Evolutionary conservation across 2,888 invertebrate genomes (phyloP), one percentile per base, ranked within the genome.

Genomic region (Rhingia rostrata): DNA sequence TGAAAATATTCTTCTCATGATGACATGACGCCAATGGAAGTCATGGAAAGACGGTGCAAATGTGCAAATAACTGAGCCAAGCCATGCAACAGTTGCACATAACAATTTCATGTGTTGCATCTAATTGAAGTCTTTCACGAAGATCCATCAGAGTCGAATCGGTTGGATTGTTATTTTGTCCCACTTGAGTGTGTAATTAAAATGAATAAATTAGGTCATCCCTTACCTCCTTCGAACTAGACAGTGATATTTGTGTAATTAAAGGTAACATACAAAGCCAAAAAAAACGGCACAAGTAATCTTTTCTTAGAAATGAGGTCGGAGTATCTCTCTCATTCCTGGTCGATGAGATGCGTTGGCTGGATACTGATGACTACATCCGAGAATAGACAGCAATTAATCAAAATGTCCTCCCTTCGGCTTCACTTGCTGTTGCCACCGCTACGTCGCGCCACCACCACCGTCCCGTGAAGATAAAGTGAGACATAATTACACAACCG

Each of bases 401-500:
- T 80, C 80, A 74, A 63, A 74, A 10, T 22, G 54, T 69, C 69
- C 61, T 61, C 54, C 70, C 63, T 30, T 14, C 39, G 6, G 32
- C 22, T 33, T 39, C 53, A 32, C 53, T 4, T 53, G 43, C 22
- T 10, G 10, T 45, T 3, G 45, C 10, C 53, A 39, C 37, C n/a
- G 33, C 32, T 10, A 22, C 7, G 47, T 9, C 37, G 12, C 30
- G 2, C 12, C 39, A n/a, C 14, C 30, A 0, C 12, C 39, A n/a
- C 14, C 33, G 35, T 12, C 22, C 35, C 73, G 33, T 39, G n/a
- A 49, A 67, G 61, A 73, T 74, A 67, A 73, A 56, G 67, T 51
- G 49, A 82, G 61, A 47, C 78, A 67, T 83, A 67, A 83, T 83
- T 83, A 83, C 82, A 83, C 78, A 83, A 83, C 78, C 51, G 63